Base-by-base conservation (phyloP, 2,797 vertebrate species). In the Apogon talboti region DNA sequence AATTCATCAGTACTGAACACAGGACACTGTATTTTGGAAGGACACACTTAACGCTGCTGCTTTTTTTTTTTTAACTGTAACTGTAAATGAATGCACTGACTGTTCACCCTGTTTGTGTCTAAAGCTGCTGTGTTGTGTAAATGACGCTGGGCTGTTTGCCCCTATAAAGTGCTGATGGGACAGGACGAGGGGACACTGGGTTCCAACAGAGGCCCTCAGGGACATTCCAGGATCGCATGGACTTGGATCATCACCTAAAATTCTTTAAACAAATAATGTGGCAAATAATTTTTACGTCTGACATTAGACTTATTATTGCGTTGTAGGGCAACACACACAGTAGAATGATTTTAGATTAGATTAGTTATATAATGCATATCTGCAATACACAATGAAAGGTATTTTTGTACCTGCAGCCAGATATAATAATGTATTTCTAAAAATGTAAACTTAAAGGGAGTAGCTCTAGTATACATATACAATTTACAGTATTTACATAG, bases 131-230 rank as follows among this genome's bases (percentile, higher is more conserved):
- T 24, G 60, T 18, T 38, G 59, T 33, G 61, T 43, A 52, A 73
- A 78, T 65, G 76, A 45, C 18, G 1, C 16, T 7, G 45, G 8
- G 60, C 42, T 40, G 51, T 28, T 48, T 6, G 40, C 59, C 49
- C 66, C 63, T 66, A 30, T 77, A 78, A 80, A 41, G 64, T 65
- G 65, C 75, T 77, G 81, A 82, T 51, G 43, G 56, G 66, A 69
- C 50, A 4, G 47, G 11, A 61, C 9, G 46, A 73, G 44, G 46
- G 61, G 44, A 75, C 66, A 49, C 16, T 7, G n/a, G 45, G 43
- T 66, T 54, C 52, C 21, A 28, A 3, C 41, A 63, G 46, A 40
- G 28, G 16, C 8, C 21, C 54, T 38, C 11, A 4, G 49, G 45
- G 85, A 50, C 59, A 42, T 61, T 62, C 43, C 41, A 69, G 70